Percentiles rank a stretch among this genome's conserved stretches.
phyloP scores from a whole-genome alignment of 2,113 vertebrate species.

The Notiomystis cincta region DNA sequence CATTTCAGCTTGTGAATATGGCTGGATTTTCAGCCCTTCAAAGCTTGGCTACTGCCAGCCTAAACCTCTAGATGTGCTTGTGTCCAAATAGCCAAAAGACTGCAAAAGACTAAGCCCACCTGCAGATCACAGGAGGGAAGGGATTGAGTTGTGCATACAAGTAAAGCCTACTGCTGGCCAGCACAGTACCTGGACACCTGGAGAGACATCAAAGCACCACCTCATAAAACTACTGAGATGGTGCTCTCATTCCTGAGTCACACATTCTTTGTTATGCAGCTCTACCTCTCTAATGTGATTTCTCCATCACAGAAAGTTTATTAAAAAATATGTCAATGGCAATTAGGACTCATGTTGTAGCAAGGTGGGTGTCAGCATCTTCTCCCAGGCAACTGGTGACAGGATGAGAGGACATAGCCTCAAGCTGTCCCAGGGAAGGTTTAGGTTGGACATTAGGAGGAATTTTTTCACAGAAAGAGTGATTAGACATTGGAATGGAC shows the following conservation, averaged over 20 bases:
- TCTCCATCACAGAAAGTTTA: neutral
- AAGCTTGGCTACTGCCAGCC: neutral
- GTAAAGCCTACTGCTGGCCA: neutral
- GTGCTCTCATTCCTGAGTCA: neutral
- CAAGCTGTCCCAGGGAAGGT: neutral
- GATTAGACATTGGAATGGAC: neutral
- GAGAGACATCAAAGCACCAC: neutral
- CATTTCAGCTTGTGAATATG: neutral
- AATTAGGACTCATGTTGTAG: neutral
- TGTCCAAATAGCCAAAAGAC: neutral
- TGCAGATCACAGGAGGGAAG: neutral
- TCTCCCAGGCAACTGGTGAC: neutral
- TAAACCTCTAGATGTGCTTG: neutral
- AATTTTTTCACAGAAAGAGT: neutral
- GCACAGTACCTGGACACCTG: neutral
- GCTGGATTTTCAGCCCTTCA: neutral
- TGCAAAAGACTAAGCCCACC: neutral
- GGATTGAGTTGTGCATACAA: neutral
- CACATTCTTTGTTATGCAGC: neutral
- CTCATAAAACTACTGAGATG: neutral
- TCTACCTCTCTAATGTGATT: neutral
- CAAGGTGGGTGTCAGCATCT: neutral
- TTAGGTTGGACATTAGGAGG: neutral
- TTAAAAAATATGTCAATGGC: neutral
- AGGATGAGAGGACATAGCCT: neutral